phyloP scores from a whole-genome alignment of 2,888 invertebrate genomes.

The Protula sp. region DNA sequence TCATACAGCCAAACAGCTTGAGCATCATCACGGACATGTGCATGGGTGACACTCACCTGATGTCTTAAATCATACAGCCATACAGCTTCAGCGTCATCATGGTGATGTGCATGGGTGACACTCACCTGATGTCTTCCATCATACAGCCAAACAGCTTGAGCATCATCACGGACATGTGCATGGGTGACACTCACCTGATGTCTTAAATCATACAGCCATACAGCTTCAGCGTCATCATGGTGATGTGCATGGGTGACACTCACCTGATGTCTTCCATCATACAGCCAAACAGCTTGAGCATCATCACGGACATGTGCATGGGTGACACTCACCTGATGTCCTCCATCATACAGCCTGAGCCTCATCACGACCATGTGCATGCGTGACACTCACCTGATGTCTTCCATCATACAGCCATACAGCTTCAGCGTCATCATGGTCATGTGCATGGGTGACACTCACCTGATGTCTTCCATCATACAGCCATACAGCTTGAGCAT shows the following conservation, averaged over 20 bases:
- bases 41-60: slow-evolving; percentile 44
- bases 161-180: no score
- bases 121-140: slow-evolving; percentile 41
- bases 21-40: no score
- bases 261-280: slow-evolving; percentile 49
- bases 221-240: no score
- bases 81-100: slow-evolving; percentile 48
- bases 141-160: slow-evolving; percentile 42
- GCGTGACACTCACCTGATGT: slow-evolving; percentile 47
- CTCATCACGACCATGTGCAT: slow-evolving; percentile 40
- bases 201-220: no score
- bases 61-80: slow-evolving; percentile 44
- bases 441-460: slow-evolving; percentile 49
- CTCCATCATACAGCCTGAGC: slow-evolving; percentile 46
- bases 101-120: slow-evolving; percentile 48
- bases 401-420: slow-evolving; percentile 46
- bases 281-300: slow-evolving; percentile 47
- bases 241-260: slow-evolving; percentile 40
- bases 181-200: no score
- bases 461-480: no score
- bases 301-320: slow-evolving; percentile 46
- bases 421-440: slow-evolving; percentile 46
- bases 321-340: slow-evolving; percentile 40
- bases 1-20: no score
- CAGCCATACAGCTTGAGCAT: no score